Evolutionary conservation across 2,113 vertebrate species (phyloP), one percentile per base, ranked within the genome.

Genomic region (Pelodiscus sinensis): DNA sequence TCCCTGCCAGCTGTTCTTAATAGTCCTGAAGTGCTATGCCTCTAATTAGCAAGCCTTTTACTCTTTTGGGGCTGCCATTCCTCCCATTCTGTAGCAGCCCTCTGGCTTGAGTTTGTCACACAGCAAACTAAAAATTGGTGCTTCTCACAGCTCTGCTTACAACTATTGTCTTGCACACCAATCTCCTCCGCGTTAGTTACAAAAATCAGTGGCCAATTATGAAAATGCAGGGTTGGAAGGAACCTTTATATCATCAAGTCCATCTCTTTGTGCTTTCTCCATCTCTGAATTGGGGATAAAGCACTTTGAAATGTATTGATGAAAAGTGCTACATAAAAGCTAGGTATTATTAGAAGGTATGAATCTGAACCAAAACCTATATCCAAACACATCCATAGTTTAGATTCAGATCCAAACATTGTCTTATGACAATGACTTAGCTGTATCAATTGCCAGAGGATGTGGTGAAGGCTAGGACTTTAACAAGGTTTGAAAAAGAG

Each of bases 271-370:
- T n/a, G 62, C 62, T 68, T 31, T 92, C 27, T 77, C 54, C 71
- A 56, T 51, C 25, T 82, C 86, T 75, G 71, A 75, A 75, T 11
- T 44, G 71, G 21, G 35, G 71, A 38, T 24, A 44, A 44, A 44
- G 35, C 21, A 24, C 21, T 44, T 68, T n/a, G 13, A n/a, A 15
- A 68, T 68, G 24, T 68, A 25, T 68, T 81, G 89, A 77, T 85
- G 51, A 50, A 73, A 96, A 88, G 35, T 38, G 54, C 44, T 86
- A 4, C 89, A 94, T 83, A 86, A 79, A 89, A 93, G 71, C 82
- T 88, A 78, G 62, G 91, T 85, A 7, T 75, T 85, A 62, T n/a
- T 27, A 51, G 86, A 85, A 92, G 78, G 65, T 89, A 10, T 83
- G 87, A 52, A 85, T 89, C 60, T 79, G 57, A 77, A n/a, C 82